A percentile compares a stretch with the other conserved stretches of the same genome.
Evolutionary conservation across 2,888 invertebrate species (phyloP).

Genomic region (Lycophotia porphyrea): DNA sequence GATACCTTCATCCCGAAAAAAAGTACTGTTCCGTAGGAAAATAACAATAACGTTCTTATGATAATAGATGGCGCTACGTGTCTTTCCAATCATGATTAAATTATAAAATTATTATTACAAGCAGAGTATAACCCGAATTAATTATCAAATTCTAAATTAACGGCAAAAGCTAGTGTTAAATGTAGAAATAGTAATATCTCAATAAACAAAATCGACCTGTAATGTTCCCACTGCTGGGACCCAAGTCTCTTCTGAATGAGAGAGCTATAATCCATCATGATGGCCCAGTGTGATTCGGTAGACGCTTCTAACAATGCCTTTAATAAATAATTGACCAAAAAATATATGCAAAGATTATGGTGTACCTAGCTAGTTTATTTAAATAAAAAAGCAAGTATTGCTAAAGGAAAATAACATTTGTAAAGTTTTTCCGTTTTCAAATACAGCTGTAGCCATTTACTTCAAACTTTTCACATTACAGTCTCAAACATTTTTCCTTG

Average conservation of each 20-base stretch:
- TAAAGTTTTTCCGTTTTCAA: conserved; percentile 21
- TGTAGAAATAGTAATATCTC: background rate
- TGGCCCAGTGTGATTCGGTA: background rate
- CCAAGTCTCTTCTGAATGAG: background rate
- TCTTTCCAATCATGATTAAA: too few relatives aligned
- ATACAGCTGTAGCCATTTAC: conserved; percentile 27
- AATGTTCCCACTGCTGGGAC: background rate
- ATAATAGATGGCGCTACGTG: too few relatives aligned
- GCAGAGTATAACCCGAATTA: too few relatives aligned
- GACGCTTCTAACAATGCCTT: background rate
- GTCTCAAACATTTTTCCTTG: conserved; percentile 20
- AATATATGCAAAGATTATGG: background rate
- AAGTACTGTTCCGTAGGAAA: too few relatives aligned
- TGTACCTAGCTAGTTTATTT: background rate
- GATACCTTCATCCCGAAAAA: too few relatives aligned
- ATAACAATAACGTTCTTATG: too few relatives aligned
- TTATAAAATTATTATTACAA: too few relatives aligned
- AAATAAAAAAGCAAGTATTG: conserved; percentile 3
- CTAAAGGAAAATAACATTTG: conserved; percentile 1
- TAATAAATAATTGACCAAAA: background rate
- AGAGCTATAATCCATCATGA: background rate
- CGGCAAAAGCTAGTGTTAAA: too few relatives aligned
- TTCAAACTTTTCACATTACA: conserved; percentile 47
- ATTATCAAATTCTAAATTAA: too few relatives aligned
- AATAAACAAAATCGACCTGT: background rate